Base-by-base conservation (phyloP, 2,888 invertebrate species). In the Andrena praecox region DNA sequence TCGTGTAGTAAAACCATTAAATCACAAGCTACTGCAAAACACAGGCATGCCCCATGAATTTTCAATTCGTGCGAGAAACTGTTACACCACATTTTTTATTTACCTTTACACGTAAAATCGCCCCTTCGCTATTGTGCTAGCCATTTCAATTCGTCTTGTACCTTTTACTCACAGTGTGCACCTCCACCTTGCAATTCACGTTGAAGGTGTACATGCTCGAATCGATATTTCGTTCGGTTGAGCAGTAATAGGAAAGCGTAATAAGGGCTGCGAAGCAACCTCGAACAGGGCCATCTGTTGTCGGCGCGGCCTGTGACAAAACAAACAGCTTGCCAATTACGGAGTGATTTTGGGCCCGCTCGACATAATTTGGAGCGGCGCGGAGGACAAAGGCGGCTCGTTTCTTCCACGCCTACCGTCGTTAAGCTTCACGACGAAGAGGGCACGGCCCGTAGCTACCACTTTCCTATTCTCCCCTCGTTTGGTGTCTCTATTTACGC, bases 241-340 rank as follows among this genome's bases (percentile, higher is more conserved):
- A 50, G 27, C 72, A 75, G 79, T 87, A 87, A 80, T 84, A 80
- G 80, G 81, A 64, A 85, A 80, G 76, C 86, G 74, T 88, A 87
- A 85, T 85, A 84, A 81, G 78, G 80, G 62, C 73, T 56, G 73
- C 42, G 78, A 76, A 27, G 80, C 62, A 78, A 80, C 77, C 77
- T 56, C 56, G 77, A 75, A 56, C 78, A 71, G 20, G 82, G 82
- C 90, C 91, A 91, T 91, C 92, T 91, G 92, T 90, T 89, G 90
- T 88, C 89, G 85, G 85, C 81, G 84, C 86, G 87, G 89, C 83
- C 85, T 86, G 90, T 89, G 92, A 91, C 90, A 92, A 92, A 93
- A 92, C 93, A 93, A 93, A 92, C 93, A 92, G 90, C 92, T 91
- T 88, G 91, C 91, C 91, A 92, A 93, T 93, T 93, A 92, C 87